Conservation (phyloP, 2,113 vertebrate genomes). For the Carettochelys insculpta region DNA sequence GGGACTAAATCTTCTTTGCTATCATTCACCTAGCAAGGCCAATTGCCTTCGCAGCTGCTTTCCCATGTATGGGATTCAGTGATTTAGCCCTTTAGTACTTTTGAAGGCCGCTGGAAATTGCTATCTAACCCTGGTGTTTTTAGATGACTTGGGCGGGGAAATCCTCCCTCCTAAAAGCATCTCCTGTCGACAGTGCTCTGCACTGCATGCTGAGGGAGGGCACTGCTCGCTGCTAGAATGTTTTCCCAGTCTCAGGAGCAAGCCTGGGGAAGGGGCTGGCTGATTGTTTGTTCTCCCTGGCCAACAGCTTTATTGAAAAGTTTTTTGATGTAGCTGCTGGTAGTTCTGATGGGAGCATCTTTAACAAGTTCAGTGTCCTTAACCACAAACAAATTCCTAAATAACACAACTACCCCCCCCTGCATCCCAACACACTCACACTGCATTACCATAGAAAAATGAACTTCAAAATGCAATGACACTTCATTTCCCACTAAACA, state of each 20-base stretch:
- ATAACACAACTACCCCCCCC: not conserved
- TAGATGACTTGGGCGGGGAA: rapidly evolving
- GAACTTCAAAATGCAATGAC: not conserved
- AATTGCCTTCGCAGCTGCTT: not conserved
- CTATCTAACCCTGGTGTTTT: not conserved
- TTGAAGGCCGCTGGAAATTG: not conserved
- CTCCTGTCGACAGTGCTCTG: not conserved
- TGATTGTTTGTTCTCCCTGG: not conserved
- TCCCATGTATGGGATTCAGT: not conserved
- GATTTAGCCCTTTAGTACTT: not conserved
- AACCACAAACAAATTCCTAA: not conserved
- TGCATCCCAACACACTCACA: not conserved
- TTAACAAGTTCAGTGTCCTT: not conserved
- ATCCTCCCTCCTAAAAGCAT: not conserved
- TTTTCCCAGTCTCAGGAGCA: not conserved
- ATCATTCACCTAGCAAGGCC: not conserved
- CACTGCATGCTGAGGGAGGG: not conserved
- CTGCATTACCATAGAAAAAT: not conserved
- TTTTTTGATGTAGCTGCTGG: not conserved
- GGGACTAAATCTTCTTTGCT: not conserved
- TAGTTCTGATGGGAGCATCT: not conserved
- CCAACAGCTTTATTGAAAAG: not conserved
- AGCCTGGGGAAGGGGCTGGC: too few species aligned
- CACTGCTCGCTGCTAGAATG: not conserved
- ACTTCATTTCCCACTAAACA: not conserved